A percentile compares a stretch with the other conserved stretches of the same genome.
Conservation (phyloP, 2,113 vertebrate genomes). For the Muntiacus muntjak region DNA sequence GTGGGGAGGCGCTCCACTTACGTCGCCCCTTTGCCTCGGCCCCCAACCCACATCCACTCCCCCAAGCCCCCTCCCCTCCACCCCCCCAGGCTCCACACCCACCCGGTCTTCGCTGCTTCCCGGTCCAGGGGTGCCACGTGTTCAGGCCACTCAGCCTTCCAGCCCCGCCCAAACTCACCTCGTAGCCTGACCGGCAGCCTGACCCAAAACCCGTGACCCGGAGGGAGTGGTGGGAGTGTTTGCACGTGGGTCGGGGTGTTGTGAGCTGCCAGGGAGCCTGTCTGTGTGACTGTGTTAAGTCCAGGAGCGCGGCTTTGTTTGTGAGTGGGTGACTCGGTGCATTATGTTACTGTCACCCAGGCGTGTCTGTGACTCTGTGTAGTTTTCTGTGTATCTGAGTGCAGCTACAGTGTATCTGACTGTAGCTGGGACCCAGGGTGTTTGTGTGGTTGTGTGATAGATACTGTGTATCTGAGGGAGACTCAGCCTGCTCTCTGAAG, state of each 20-base stretch:
- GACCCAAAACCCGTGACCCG: conserved; percentile 28
- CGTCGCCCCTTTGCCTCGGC: neutral
- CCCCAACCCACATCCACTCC: neutral
- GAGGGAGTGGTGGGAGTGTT: conserved; percentile 11
- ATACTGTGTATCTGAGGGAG: neutral
- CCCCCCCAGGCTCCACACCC: conserved; percentile 14
- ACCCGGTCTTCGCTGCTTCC: neutral
- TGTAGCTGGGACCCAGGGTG: neutral
- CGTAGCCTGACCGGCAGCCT: neutral
- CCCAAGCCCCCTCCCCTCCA: neutral
- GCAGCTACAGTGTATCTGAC: neutral
- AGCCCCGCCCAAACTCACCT: conserved; percentile 36
- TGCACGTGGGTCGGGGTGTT: conserved; percentile 49
- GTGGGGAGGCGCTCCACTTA: neutral
- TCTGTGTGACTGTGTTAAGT: conserved; percentile 12
- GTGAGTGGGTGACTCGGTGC: conserved; percentile 22
- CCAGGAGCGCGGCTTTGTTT: conserved; percentile 49
- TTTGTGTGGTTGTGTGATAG: neutral
- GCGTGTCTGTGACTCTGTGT: conserved; percentile 45
- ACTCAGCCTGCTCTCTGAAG: neutral
- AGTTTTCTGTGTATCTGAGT: conserved; percentile 25
- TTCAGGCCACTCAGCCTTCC: neutral
- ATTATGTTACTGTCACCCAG: neutral
- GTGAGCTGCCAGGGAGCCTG: neutral
- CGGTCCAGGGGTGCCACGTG: conserved; percentile 47